Evolutionary conservation across 2,113 vertebrate species (phyloP).

Genomic region (Micronycteris hirsuta): DNA sequence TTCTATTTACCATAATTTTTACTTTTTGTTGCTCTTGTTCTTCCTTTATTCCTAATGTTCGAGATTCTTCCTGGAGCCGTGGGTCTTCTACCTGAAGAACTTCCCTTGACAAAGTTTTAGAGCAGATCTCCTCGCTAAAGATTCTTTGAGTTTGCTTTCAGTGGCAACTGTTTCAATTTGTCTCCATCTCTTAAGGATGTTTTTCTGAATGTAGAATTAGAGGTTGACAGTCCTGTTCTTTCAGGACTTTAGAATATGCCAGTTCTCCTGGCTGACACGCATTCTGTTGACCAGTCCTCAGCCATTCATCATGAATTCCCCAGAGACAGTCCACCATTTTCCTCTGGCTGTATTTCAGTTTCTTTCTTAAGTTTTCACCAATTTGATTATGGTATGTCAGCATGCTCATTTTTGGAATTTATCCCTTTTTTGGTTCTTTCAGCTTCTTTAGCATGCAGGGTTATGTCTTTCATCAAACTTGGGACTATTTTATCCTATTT

Average conservation of each 20-base stretch:
- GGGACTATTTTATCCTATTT: not conserved
- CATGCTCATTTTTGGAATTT: not conserved
- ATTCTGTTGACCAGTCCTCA: not conserved
- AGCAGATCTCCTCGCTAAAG: not conserved
- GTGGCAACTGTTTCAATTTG: not conserved
- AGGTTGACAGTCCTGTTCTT: not conserved
- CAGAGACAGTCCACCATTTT: not conserved
- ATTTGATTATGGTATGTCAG: not conserved
- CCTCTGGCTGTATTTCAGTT: not conserved
- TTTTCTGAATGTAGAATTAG: not conserved
- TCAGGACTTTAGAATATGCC: not conserved
- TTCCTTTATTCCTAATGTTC: not conserved
- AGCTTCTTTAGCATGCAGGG: not conserved
- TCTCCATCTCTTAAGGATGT: not conserved
- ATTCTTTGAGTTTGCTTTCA: not conserved
- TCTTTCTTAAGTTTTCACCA: not conserved
- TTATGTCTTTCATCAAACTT: not conserved
- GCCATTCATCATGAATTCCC: not conserved
- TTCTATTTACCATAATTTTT: not conserved
- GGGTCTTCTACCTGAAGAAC: not conserved
- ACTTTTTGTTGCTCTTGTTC: not conserved
- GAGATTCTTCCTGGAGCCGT: not conserved
- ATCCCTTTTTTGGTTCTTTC: not conserved
- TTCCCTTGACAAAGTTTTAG: not conserved
- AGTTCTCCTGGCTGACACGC: not conserved